Conservation (phyloP, 2,888 invertebrate species). For the Elaeidobius kamerunicus region DNA sequence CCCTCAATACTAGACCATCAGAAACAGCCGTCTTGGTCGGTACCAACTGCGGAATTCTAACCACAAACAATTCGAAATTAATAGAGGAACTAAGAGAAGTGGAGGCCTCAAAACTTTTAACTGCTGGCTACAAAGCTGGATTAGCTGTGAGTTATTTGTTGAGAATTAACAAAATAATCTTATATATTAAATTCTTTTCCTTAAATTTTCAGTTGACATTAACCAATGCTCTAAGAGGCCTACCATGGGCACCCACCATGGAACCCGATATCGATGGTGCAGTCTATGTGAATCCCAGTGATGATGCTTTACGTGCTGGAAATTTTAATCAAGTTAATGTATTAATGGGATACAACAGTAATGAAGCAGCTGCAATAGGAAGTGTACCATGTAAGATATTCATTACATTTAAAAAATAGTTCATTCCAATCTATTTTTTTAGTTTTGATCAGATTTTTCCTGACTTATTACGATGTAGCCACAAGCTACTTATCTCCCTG, state of each 20-base stretch:
- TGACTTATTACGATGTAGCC: too few species aligned
- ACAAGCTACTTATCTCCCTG: too few species aligned
- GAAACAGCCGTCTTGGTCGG: conserved; percentile 27
- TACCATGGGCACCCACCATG: conserved; percentile 30
- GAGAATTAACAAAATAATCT: background rate
- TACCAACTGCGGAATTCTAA: conserved; percentile 23
- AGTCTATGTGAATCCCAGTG: conserved; percentile 30
- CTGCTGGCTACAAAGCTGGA: background rate
- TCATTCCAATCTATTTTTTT: too few species aligned
- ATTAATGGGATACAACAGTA: conserved; percentile 53
- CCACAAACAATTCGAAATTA: conserved; percentile 20
- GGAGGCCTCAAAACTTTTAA: conserved; percentile 13
- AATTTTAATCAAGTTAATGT: conserved; percentile 45
- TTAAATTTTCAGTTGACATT: conserved; percentile 12
- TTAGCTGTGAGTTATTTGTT: conserved; percentile 1
- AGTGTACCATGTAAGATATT: background rate
- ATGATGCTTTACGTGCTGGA: conserved; percentile 28
- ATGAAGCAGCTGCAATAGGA: background rate
- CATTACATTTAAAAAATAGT: too few species aligned
- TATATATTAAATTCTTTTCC: background rate
- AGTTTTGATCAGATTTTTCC: too few species aligned
- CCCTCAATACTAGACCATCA: conserved; percentile 31
- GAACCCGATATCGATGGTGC: conserved; percentile 33
- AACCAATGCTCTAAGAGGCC: conserved; percentile 28
- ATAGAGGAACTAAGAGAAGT: conserved; percentile 28